A percentile compares a stretch with the other conserved stretches of the same genome.
Conservation (phyloP, 2,113 vertebrate species). For the Brienomyrus brachyistius region DNA sequence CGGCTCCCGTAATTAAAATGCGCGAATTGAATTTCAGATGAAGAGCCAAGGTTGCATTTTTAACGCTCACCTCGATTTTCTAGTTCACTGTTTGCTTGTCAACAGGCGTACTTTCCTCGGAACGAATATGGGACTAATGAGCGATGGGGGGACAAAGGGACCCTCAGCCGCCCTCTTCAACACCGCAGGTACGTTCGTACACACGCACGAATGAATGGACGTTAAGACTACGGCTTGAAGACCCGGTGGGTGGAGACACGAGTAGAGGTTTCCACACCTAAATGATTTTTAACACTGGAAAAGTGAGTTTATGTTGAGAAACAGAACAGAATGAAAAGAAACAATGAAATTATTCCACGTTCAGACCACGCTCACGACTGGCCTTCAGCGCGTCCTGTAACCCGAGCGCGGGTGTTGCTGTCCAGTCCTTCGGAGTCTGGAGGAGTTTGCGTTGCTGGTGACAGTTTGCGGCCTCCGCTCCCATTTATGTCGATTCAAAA, state of each 20-base stretch:
- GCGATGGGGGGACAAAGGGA: conserved; percentile 33
- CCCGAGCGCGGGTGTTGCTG: not conserved
- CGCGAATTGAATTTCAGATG: conserved; percentile 37
- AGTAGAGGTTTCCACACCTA: conserved; percentile 10
- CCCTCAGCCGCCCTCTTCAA: not conserved
- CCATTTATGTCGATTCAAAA: not conserved
- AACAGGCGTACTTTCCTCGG: conserved; percentile 36
- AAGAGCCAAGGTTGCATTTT: conserved; percentile 33
- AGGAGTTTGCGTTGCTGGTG: not conserved
- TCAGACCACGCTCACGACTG: not conserved
- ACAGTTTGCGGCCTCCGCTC: not conserved
- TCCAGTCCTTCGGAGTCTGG: not conserved
- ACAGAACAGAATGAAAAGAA: no score
- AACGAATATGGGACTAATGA: conserved; percentile 44
- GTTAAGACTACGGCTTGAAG: not conserved
- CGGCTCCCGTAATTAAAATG: conserved; percentile 20
- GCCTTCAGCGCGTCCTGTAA: not conserved
- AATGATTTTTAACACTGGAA: conserved; percentile 8
- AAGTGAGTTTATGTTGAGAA: not conserved
- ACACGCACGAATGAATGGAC: not conserved
- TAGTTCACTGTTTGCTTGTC: conserved; percentile 40
- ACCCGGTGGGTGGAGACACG: not conserved
- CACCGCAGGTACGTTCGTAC: not conserved
- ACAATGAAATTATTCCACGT: not conserved
- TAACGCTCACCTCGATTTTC: conserved; percentile 19